Evolutionary conservation across 1,140 invertebrate species (phyloP).

Genomic region (Heliconius nattereri): DNA sequence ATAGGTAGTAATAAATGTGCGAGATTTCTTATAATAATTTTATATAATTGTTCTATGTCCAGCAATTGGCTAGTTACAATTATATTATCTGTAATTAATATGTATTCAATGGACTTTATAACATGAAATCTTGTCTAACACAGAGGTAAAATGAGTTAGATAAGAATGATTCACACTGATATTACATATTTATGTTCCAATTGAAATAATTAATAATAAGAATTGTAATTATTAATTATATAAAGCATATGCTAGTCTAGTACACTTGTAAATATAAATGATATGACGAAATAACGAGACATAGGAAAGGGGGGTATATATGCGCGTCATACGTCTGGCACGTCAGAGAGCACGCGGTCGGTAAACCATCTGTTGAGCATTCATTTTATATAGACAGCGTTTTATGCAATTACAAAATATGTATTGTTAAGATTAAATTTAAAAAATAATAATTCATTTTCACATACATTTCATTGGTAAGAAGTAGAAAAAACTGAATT

Average conservation of each 20-base stretch:
- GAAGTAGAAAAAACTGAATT: too few species aligned
- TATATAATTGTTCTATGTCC: not conserved
- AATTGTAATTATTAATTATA: too few species aligned
- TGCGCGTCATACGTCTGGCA: not conserved
- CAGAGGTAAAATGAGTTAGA: not conserved
- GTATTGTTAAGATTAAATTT: not conserved
- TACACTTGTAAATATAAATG: not conserved
- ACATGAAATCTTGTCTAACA: not conserved
- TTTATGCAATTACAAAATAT: not conserved
- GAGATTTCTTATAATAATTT: not conserved
- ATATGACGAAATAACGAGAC: not conserved
- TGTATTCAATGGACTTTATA: conserved; percentile 5
- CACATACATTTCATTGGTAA: too few species aligned
- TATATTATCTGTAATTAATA: not conserved
- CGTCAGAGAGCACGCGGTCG: not conserved
- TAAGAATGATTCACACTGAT: conserved; percentile 1
- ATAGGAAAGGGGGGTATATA: not conserved
- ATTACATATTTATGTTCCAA: not conserved
- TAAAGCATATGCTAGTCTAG: not conserved
- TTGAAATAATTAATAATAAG: too few species aligned
- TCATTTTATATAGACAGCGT: not conserved
- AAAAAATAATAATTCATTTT: too few species aligned
- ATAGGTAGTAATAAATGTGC: too few species aligned
- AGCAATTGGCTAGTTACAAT: not conserved
- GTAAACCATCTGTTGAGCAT: not conserved